A percentile compares a stretch with the other conserved stretches of the same genome.
phyloP scores from a whole-genome alignment of 2,113 vertebrate genomes.

The Chaenocephalus aceratus region DNA sequence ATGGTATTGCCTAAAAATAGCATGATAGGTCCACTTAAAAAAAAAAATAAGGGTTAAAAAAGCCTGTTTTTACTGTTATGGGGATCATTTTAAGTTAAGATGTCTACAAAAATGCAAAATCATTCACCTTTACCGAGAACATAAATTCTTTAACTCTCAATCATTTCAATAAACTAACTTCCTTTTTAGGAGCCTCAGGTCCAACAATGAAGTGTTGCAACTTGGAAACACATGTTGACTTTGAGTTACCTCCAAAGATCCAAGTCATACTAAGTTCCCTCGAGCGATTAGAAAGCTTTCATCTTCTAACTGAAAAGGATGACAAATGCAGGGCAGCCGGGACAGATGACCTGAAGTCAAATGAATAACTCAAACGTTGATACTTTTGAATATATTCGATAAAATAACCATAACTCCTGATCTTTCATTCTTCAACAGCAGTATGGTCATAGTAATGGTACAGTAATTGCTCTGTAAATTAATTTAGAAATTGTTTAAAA shows the following conservation, averaged over 20 bases:
- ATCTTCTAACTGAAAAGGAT: constrained; percentile 15
- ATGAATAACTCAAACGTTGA: constrained; percentile 7
- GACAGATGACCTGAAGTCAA: neutral
- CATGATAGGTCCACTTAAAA: too few species aligned
- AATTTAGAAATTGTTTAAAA: too few species aligned
- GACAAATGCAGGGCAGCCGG: neutral
- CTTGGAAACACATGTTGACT: constrained; percentile 26
- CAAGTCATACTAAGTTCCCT: neutral
- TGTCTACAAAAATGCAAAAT: neutral
- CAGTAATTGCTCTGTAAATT: too few species aligned
- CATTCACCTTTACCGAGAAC: neutral
- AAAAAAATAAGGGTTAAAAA: too few species aligned
- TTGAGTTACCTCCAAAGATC: neutral
- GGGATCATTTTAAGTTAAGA: neutral
- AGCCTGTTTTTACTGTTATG: neutral
- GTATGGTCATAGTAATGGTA: too few species aligned
- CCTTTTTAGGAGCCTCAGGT: constrained; percentile 9
- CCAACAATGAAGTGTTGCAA: constrained; percentile 8
- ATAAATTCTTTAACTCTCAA: neutral
- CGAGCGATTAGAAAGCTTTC: neutral
- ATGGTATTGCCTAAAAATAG: too few species aligned
- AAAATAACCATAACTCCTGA: constrained; percentile 1
- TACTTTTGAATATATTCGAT: neutral
- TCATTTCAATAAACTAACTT: neutral
- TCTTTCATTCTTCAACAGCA: neutral